phyloP scores from a whole-genome alignment of 2,888 invertebrate species.

The Pantelozetes paolii region DNA sequence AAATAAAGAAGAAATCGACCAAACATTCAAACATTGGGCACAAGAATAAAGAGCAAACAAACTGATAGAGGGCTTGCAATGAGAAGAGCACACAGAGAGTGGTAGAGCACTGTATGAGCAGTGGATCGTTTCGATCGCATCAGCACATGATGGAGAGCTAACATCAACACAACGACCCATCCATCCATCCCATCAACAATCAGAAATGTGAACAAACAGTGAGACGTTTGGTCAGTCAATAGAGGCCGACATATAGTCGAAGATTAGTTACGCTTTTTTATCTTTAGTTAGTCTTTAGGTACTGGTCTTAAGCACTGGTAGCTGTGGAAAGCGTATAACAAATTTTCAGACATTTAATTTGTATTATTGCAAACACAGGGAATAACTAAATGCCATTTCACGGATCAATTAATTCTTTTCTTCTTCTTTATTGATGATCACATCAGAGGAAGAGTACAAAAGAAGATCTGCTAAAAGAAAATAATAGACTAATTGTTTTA shows the following conservation, averaged over 20 bases:
- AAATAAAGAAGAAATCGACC: conserved; percentile 4
- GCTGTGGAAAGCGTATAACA: no score
- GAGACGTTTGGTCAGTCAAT: neutral
- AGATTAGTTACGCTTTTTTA: neutral
- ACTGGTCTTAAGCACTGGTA: no score
- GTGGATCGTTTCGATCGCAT: neutral
- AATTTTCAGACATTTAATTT: no score
- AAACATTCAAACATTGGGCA: neutral
- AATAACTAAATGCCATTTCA: neutral
- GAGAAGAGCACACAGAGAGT: neutral
- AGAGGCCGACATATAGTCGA: neutral
- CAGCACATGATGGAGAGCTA: conserved; percentile 16
- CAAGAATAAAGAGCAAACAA: neutral
- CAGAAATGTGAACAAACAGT: neutral
- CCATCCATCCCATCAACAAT: conserved; percentile 14
- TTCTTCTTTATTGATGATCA: neutral
- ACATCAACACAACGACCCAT: conserved; percentile 1
- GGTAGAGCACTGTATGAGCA: no score
- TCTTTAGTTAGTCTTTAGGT: neutral
- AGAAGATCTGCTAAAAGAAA: no score
- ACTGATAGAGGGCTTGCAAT: neutral
- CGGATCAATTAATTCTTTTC: neutral
- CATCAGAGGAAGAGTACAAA: no score
- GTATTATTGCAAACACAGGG: no score
- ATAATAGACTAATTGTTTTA: no score